phyloP scores from a whole-genome alignment of 2,113 vertebrate species.

The Carassius gibelio region DNA sequence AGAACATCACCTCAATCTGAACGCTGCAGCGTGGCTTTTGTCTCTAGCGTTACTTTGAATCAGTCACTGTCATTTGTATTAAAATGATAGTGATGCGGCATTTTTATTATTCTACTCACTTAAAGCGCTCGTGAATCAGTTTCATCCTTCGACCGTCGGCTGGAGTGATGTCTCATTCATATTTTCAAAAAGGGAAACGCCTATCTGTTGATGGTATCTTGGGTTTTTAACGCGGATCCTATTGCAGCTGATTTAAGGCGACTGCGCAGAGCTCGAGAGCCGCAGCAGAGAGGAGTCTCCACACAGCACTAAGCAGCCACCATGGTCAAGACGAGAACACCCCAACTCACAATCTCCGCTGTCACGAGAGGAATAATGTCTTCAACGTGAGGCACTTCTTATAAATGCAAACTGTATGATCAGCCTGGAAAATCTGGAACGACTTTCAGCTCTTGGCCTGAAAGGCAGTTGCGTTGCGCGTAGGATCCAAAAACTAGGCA shows the following conservation, averaged over 20 bases:
- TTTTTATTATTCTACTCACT: background rate
- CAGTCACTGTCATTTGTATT: background rate
- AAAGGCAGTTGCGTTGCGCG: constrained; percentile 17
- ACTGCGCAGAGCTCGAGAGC: constrained; percentile 50
- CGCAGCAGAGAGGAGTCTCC: constrained; percentile 51
- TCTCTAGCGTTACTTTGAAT: background rate
- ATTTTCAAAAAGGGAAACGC: constrained; percentile 18
- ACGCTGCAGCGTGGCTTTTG: background rate
- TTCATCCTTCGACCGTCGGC: background rate
- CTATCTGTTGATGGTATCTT: constrained; percentile 37
- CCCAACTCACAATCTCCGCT: constrained; percentile 19
- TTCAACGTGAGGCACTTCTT: constrained; percentile 38
- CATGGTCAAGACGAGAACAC: constrained; percentile 39
- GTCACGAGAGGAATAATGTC: constrained; percentile 19
- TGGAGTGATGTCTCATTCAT: constrained; percentile 21
- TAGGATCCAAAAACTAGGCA: background rate
- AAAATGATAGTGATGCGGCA: background rate
- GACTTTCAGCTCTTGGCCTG: constrained; percentile 30
- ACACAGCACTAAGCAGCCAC: constrained; percentile 50
- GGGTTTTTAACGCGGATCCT: constrained; percentile 28
- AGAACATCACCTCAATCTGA: background rate
- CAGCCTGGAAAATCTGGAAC: background rate
- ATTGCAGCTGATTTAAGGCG: constrained; percentile 46
- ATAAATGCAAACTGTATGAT: constrained; percentile 31
- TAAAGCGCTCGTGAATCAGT: background rate